Evolutionary conservation across 2,888 invertebrate genomes (phyloP), one percentile per base, ranked within the genome.

Genomic region (Mythimna ferrago): DNA sequence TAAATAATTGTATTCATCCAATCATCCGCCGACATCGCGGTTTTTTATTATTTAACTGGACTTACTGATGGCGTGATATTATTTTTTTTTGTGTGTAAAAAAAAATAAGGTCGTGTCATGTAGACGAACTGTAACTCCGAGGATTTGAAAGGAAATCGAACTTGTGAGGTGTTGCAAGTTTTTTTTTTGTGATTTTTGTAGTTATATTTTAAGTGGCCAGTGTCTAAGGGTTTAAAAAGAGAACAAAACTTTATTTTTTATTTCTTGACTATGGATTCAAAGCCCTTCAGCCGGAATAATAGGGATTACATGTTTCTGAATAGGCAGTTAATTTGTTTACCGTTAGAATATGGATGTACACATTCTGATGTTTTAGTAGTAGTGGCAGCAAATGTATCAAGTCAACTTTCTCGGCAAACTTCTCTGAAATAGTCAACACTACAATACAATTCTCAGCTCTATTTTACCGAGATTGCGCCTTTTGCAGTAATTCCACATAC

Each of bases 21-120:
- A 86, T 86, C 86, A 87, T 84, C 38, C 67, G 76, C 84, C 87
- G 76, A 83, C 83, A 79, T 87, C 82, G 87, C 78, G 71, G 82
- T 76, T 87, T 87, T 86, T 86, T 84, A 82, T 86, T 87, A 80
- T 86, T 81, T 86, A 87, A 79, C 84, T 84, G 87, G 86, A 86
- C 82, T 84, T 74, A 64, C 71, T 74, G 78, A 84, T 76, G 38
- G 80, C 75, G 73, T 75, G 74, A 82, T 87, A 73, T 84, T 63
- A 71, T 85, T 86, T 77, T 83, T 80, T 84, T 78, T 63, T 83
- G 66, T 78, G 44, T 6, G 38, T 61, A 74, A 80, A 80, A 80
- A 80, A 83, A 48, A 80, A 83, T 87, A 80, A 79, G 82, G 67
- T 66, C 78, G 82, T 63, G 67, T 66, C 78, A 77, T 63, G 58